A percentile compares a stretch with the other conserved stretches of the same genome.
Evolutionary conservation across 2,797 vertebrate genomes (phyloP).

Genomic region (Malurus leucopterus): DNA sequence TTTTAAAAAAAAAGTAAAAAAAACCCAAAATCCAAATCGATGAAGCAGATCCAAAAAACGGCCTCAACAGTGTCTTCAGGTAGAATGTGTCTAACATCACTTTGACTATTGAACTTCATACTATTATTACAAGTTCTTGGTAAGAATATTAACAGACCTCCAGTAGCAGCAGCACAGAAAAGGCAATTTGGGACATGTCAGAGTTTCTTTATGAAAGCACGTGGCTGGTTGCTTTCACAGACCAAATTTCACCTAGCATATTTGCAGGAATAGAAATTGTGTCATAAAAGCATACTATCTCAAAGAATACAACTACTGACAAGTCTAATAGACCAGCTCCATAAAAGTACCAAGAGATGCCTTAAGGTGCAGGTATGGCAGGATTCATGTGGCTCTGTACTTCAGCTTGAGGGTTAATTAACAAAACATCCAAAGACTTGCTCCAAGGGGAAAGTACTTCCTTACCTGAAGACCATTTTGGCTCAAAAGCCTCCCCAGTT

Average conservation of each 20-base stretch:
- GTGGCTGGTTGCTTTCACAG: not conserved
- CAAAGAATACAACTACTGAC: not conserved
- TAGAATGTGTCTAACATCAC: not conserved
- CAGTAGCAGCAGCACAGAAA: not conserved
- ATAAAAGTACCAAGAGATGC: not conserved
- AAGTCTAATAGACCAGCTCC: not conserved
- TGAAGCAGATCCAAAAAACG: fast-evolving
- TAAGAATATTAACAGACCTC: not conserved
- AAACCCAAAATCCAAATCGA: fast-evolving
- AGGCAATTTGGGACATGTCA: not conserved
- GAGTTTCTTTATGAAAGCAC: not conserved
- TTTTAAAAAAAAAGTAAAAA: not conserved
- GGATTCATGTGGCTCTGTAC: not conserved
- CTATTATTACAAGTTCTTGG: not conserved
- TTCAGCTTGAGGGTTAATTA: not conserved
- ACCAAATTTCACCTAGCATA: not conserved
- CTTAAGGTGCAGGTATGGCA: not conserved
- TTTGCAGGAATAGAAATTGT: not conserved
- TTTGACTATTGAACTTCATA: not conserved
- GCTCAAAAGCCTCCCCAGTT: not conserved
- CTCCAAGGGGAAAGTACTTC: not conserved
- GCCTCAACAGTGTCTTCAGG: not conserved
- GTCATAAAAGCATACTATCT: not conserved
- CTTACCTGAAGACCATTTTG: not conserved
- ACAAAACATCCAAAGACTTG: not conserved